Evolutionary conservation across 1,140 invertebrate species (phyloP).

Genomic region (Sitobion miscanthi): DNA sequence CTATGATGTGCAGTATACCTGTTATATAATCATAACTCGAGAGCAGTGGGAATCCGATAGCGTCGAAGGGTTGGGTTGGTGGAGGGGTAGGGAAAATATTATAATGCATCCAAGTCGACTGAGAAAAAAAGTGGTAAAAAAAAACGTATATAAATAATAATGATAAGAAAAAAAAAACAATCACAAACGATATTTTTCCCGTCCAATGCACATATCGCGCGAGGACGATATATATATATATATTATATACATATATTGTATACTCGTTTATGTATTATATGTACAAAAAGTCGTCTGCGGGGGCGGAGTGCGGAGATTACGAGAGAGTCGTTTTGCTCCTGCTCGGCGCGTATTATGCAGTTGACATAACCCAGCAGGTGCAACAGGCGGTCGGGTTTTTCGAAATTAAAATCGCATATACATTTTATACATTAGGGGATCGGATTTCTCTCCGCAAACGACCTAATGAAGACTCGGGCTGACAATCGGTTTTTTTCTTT

Average conservation of each 20-base stretch:
- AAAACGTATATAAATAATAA: neutral
- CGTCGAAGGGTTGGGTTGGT: neutral
- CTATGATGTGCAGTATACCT: no score
- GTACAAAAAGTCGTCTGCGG: neutral
- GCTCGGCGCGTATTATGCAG: neutral
- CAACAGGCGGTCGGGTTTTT: neutral
- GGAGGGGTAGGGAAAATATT: neutral
- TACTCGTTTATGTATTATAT: no score
- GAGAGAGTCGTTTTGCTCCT: neutral
- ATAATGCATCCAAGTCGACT: neutral
- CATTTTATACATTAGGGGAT: neutral
- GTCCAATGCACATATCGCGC: neutral
- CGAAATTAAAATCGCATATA: constrained; percentile 8
- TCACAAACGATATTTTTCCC: constrained; percentile 1
- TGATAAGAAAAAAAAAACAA: neutral
- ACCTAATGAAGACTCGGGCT: neutral
- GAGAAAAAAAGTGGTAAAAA: neutral
- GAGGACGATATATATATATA: no score
- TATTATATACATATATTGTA: no score
- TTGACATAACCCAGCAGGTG: neutral
- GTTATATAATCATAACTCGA: neutral
- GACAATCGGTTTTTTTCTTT: neutral
- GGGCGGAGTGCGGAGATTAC: neutral
- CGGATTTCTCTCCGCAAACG: neutral
- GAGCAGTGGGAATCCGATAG: neutral